Base-by-base conservation (phyloP, 2,888 invertebrate genomes). In the Dasysyrphus tricinctus region DNA sequence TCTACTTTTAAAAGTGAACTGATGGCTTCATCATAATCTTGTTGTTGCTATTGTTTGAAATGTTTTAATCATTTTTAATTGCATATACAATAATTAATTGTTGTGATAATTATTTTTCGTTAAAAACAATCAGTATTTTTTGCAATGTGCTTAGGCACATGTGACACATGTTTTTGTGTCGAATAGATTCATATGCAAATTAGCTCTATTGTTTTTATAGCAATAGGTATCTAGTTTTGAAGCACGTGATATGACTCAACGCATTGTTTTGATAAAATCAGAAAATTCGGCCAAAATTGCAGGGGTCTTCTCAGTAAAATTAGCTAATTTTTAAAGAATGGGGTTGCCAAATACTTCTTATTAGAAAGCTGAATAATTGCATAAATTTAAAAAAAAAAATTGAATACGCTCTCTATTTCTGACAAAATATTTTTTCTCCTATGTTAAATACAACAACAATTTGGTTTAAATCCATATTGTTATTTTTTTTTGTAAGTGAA, bases 61-160 rank as follows among this genome's bases (percentile, higher is more conserved):
- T 6, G 24, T 51, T 69, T 37, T 54, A 51, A 69, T 69, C 24
- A 39, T 54, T 69, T 69, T 69, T 69, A 69, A 54, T 69, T 69
- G 54, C 69, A 39, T 69, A 49, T 69, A 49, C 19, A 14, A 39
- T 59, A 69, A 54, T 42, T 69, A 69, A 51, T 39, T 51, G 39
- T 39, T 51, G 39, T 19, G 69, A 69, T 54, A 69, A 39, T 42
- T n/a, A 39, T 16, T 9, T 42, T 44, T 32, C 24, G 63, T 4
- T 47, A 5, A 49, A 9, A 51, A 29, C 39, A 39, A 51, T 51
- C 16, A 42, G n/a, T n/a, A n/a, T n/a, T n/a, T 54, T 61, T 61
- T 42, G 24, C 42, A 61, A 8, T 67, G 49, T 39, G 39, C 54
- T 37, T 51, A 51, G 11, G 19, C 51, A 54, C 69, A 54, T 39